Evolutionary conservation across 2,797 vertebrate species (phyloP).

Genomic region (Smutsia gigantea): DNA sequence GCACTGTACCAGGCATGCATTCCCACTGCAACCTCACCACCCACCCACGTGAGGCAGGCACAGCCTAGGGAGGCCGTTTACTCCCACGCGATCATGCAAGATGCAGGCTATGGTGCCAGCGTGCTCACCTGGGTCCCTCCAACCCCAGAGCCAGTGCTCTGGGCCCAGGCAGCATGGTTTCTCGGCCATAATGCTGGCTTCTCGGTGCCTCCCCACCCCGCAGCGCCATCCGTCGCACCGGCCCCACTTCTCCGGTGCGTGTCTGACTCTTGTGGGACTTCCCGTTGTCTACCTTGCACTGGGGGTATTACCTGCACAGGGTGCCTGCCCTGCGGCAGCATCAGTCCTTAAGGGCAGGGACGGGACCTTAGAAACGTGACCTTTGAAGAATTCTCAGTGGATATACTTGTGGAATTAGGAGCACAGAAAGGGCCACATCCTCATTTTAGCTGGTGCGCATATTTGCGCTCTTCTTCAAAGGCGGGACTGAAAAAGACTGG

Average conservation of each 20-base stretch:
- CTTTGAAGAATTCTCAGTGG: not conserved
- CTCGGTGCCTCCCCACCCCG: not conserved
- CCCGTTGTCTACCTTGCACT: not conserved
- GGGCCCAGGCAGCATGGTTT: no score
- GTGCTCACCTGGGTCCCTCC: not conserved
- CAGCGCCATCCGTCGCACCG: not conserved
- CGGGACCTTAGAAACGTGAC: not conserved
- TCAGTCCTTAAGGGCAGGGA: not conserved
- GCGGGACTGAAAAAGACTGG: not conserved
- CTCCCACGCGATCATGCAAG: not conserved
- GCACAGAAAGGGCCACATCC: not conserved
- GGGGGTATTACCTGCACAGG: not conserved
- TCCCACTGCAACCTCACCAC: not conserved
- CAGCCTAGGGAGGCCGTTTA: not conserved
- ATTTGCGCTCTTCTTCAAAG: not conserved
- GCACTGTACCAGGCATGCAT: not conserved
- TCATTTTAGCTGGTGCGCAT: not conserved
- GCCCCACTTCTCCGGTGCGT: no score
- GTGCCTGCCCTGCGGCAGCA: not conserved
- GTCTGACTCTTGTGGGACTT: not conserved
- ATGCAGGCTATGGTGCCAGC: not conserved
- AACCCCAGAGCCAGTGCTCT: not conserved
- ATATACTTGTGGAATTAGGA: not conserved
- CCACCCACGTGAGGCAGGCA: not conserved
- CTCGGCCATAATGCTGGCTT: not conserved